Percentiles rank a stretch among this genome's conserved stretches.
Evolutionary conservation across 1,140 invertebrate species (phyloP).

Genomic region (Zophobas atratus): DNA sequence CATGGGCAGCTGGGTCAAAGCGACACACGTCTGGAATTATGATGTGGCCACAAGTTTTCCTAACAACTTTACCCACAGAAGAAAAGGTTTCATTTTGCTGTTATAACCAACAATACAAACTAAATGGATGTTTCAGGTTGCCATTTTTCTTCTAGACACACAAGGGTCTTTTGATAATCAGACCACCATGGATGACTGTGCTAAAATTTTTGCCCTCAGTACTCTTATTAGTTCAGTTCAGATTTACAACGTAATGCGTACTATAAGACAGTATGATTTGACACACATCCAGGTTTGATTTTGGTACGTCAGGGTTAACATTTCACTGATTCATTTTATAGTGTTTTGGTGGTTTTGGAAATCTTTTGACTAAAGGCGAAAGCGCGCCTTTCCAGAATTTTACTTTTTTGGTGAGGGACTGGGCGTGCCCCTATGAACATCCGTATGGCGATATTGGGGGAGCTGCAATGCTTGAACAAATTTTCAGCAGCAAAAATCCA

Average conservation of each 20-base stretch:
- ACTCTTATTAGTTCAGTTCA: constrained; percentile 95
- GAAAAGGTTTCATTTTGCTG: neutral
- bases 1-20: constrained; percentile 8
- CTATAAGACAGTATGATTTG: constrained; percentile 95
- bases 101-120: neutral
- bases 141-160: constrained; percentile 94
- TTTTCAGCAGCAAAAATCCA: neutral
- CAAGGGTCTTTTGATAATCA: constrained; percentile 97
- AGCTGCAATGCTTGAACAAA: neutral
- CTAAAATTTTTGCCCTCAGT: constrained; percentile 94
- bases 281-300: constrained; percentile 86
- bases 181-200: constrained; percentile 94
- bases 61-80: constrained; percentile 1
- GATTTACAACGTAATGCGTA: constrained; percentile 94
- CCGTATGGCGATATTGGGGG: constrained; percentile 1
- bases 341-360: constrained; percentile 10
- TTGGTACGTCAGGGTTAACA: neutral
- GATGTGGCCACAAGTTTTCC: constrained; percentile 17
- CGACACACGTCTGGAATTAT: constrained; percentile 14
- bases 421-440: constrained; percentile 22
- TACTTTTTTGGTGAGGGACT: constrained; percentile 13
- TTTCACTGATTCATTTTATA: neutral
- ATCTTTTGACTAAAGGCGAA: neutral
- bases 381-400: constrained; percentile 9
- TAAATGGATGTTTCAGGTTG: constrained; percentile 74